These are phyloP conservation scores for Boulengeromyrus knoepffleri DNA, from an alignment of 2,113 vertebrate species.

Conservation along the genomic window DNA sequence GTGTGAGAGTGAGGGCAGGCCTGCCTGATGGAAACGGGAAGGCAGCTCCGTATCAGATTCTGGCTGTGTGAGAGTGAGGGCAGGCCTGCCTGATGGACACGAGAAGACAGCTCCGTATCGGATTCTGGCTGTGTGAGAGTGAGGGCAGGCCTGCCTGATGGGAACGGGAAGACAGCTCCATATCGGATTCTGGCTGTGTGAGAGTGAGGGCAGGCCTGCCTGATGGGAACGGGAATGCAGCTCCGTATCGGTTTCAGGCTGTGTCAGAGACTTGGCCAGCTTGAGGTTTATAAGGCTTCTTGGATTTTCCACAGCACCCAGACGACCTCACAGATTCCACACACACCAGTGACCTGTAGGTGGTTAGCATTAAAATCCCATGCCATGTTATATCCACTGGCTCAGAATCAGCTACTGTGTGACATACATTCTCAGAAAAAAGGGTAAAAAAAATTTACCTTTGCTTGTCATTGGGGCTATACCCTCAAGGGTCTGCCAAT, in stretches of 20 bases:
- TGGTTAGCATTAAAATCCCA: neutral
- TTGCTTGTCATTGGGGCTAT: too few relatives aligned
- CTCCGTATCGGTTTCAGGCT: neutral
- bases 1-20: neutral
- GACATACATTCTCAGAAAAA: neutral
- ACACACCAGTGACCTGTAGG: neutral
- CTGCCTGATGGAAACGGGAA: neutral
- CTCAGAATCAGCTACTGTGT: neutral
- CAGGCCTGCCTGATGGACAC: too few relatives aligned
- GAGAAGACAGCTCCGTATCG: too few relatives aligned
- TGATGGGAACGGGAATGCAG: too few relatives aligned
- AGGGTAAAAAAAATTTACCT: too few relatives aligned
- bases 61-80: too few relatives aligned
- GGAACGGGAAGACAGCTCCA: neutral
- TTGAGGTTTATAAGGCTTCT: neutral
- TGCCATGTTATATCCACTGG: neutral
- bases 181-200: neutral
- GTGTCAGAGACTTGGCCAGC: neutral
- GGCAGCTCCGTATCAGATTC: neutral
- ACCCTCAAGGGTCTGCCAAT: too few relatives aligned
- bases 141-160: neutral
- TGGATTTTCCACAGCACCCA: neutral
- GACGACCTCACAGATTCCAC: neutral
- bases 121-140: neutral
- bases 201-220: too few relatives aligned